Conservation (phyloP, 2,888 invertebrate species). For the Leucophora obtusa region DNA sequence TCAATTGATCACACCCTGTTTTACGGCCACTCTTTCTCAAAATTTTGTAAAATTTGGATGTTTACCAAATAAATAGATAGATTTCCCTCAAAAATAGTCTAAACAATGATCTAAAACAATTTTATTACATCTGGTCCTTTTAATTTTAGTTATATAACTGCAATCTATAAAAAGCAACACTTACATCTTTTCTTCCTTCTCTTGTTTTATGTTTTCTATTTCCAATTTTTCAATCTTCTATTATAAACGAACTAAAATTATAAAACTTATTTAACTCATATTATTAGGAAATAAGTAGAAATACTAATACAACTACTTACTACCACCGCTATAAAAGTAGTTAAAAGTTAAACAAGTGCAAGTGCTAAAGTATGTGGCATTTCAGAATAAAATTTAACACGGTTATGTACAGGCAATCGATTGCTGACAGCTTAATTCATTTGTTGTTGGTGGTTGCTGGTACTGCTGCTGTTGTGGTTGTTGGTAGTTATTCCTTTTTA, state of each 20-base stretch:
- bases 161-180: slow-evolving; percentile 15
- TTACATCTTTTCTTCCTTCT: neutral
- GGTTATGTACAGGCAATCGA: slow-evolving; percentile 54
- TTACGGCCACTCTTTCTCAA: no score
- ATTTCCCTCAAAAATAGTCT: no score
- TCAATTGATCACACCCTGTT: no score
- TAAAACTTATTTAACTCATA: slow-evolving; percentile 60
- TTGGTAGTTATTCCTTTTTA: neutral
- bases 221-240: slow-evolving; percentile 37
- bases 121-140: neutral
- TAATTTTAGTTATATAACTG: neutral
- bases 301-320: neutral
- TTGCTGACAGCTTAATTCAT: slow-evolving; percentile 59
- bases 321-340: neutral
- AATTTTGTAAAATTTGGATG: no score
- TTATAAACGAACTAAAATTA: slow-evolving; percentile 27
- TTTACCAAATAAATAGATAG: no score
- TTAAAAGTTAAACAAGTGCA: slow-evolving; percentile 49
- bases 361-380: slow-evolving; percentile 49
- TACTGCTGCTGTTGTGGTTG: neutral
- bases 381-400: slow-evolving; percentile 44
- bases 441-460: slow-evolving; percentile 16
- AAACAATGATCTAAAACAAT: no score
- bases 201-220: neutral
- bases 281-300: slow-evolving; percentile 56